Evolutionary conservation across 2,888 invertebrate genomes (phyloP).

Genomic region (Tetragonisca angustula): DNA sequence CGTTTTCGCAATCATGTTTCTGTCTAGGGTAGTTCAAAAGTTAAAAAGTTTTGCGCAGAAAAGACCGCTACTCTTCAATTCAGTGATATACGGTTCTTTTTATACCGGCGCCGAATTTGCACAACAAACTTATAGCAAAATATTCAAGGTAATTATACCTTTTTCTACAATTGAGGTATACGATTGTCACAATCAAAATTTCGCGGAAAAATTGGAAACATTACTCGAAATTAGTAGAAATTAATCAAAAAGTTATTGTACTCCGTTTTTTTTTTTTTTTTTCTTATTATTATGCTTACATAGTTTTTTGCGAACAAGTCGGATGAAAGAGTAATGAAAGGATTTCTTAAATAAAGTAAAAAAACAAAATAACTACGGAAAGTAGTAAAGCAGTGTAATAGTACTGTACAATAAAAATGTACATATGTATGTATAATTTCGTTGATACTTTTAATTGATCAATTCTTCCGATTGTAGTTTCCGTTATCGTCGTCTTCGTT

Average conservation of each 20-base stretch:
- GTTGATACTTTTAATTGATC: background rate
- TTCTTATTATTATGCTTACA: too few relatives aligned
- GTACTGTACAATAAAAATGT: background rate
- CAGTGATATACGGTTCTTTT: conserved; percentile 90
- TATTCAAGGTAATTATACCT: conserved; percentile 86
- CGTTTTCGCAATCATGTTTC: conserved; percentile 56
- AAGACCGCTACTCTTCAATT: conserved; percentile 83
- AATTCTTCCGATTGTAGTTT: conserved; percentile 26
- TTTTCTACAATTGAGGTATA: background rate
- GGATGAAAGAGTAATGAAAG: background rate
- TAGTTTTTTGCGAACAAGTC: too few relatives aligned
- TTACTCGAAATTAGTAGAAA: too few relatives aligned
- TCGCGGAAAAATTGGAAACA: background rate
- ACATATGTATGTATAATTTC: background rate
- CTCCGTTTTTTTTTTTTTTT: too few relatives aligned
- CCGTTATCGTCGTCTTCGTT: conserved; percentile 12
- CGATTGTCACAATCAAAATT: background rate
- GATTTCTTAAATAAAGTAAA: background rate
- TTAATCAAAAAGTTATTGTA: too few relatives aligned
- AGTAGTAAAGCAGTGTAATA: background rate
- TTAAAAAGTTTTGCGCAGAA: conserved; percentile 62
- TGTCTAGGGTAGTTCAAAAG: conserved; percentile 59
- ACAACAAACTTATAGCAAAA: conserved; percentile 90
- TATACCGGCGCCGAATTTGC: conserved; percentile 92
- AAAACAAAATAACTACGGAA: background rate